Conservation (phyloP, 2,888 invertebrate genomes). For the Dione juno region DNA sequence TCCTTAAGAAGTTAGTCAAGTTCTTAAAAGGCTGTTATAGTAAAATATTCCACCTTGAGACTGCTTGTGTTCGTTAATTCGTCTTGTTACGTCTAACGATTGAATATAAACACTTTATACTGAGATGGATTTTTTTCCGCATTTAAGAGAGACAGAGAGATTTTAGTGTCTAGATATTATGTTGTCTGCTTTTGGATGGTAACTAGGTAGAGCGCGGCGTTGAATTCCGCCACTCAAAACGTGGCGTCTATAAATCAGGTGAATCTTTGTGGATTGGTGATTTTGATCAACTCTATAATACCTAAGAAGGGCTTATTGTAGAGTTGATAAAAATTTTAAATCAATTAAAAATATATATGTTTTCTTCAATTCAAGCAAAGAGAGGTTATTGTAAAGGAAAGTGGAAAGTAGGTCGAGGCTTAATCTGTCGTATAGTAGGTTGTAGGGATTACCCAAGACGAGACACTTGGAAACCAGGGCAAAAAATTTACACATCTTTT, state of each 20-base stretch:
- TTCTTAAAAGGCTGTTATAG: slow-evolving; percentile 1
- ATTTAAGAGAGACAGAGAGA: too few species aligned
- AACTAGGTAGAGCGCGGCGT: too few species aligned
- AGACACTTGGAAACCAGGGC: slow-evolving; percentile 12
- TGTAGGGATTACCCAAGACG: slow-evolving; percentile 18
- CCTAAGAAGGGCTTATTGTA: too few species aligned
- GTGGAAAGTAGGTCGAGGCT: slow-evolving; percentile 20
- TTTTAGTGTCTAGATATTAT: too few species aligned
- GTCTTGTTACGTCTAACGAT: not conserved
- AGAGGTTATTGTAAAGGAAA: not conserved
- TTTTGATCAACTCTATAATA: too few species aligned
- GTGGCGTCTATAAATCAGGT: too few species aligned
- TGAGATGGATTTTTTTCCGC: not conserved
- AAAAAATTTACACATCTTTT: not conserved
- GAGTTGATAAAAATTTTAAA: too few species aligned
- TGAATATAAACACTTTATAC: not conserved
- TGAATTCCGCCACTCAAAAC: too few species aligned
- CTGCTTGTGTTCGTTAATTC: not conserved
- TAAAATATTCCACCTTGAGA: not conserved
- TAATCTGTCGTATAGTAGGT: slow-evolving; percentile 11
- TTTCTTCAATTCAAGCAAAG: not conserved
- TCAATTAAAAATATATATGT: too few species aligned
- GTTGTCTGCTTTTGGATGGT: too few species aligned
- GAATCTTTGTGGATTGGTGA: too few species aligned
- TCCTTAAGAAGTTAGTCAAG: slow-evolving; percentile 7